Base-by-base conservation (phyloP, 2,888 invertebrate genomes). In the Neuroscelio doddi region DNA sequence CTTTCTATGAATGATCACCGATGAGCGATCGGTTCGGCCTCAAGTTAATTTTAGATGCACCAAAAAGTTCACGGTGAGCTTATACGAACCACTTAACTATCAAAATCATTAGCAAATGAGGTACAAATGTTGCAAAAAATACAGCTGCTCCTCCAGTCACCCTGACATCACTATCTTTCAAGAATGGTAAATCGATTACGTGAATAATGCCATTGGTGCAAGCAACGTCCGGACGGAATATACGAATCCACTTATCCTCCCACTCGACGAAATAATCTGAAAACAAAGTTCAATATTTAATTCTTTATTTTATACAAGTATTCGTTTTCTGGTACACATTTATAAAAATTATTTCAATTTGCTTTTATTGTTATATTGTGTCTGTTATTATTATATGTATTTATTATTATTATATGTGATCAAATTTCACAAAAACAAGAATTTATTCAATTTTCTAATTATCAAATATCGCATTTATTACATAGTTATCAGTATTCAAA, bases 201-300 rank as follows among this genome's bases (percentile, higher is more conserved):
- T 97, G 97, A 74, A 97, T 96, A 74, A 96, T 93, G 47, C 97
- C 97, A 82, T 97, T 97, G 84, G 95, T 96, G 85, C 97, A 97
- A 79, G 95, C 94, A 2, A 98, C 94, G 84, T 98, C 96, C 16
- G 97, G 94, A 69, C 96, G 90, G 85, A 92, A 91, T 44, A 96
- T 93, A 76, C 91, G 91, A 75, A 95, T 93, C 88, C 90, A 90
- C 80, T 91, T 90, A 64, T 92, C 92, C 77, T 93, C 91, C 96
- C 95, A 96, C 80, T 92, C 90, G 63, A 96, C 90, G 78, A 89
- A 89, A 86, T 93, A 95, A 79, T 92, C 95, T 94, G 87, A 26
- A 87, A 86, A 71, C 3, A 41, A 41, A 10, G n/a, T 16, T 38
- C 1, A 7, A 17, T 3, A 41, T 10, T 10, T 24, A 10, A 16